These are phyloP conservation scores for Gymnopithys bicolor DNA, from an alignment of 2,797 vertebrate genomes.

Conservation along the genomic window DNA sequence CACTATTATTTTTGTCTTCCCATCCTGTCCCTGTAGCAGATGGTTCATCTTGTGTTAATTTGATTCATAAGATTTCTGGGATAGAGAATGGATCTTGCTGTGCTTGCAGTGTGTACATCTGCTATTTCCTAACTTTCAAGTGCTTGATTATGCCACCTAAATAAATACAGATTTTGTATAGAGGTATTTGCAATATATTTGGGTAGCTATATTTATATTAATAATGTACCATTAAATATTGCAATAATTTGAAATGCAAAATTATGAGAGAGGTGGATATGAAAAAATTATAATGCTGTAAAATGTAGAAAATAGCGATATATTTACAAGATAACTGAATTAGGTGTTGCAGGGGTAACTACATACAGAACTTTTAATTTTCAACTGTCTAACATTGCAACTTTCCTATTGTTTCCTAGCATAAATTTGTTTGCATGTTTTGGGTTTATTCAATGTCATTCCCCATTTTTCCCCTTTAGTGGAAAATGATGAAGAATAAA, in stretches of 20 bases:
- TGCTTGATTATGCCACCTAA: not conserved
- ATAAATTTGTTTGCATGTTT: not conserved
- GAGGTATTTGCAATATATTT: not conserved
- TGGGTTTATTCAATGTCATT: accelerated
- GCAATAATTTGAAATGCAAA: not conserved
- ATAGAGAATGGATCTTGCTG: not conserved
- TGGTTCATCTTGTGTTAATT: slow-evolving; percentile 20
- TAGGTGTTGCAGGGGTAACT: not conserved
- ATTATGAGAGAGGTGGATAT: not conserved
- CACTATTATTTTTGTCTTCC: slow-evolving; percentile 15
- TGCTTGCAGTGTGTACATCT: not conserved
- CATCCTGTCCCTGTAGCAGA: not conserved
- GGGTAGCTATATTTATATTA: not conserved
- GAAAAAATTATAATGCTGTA: not conserved
- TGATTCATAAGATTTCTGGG: slow-evolving; percentile 16
- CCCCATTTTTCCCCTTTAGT: not conserved
- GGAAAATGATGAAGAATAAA: not conserved
- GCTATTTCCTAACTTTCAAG: not conserved
- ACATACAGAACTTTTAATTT: not conserved
- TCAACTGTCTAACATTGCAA: not conserved
- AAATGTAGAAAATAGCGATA: not conserved
- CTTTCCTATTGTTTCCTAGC: not conserved
- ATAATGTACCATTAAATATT: not conserved
- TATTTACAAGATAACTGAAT: not conserved
- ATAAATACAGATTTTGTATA: not conserved